phyloP scores from a whole-genome alignment of 2,888 invertebrate species.

The Dasysyrphus tricinctus region DNA sequence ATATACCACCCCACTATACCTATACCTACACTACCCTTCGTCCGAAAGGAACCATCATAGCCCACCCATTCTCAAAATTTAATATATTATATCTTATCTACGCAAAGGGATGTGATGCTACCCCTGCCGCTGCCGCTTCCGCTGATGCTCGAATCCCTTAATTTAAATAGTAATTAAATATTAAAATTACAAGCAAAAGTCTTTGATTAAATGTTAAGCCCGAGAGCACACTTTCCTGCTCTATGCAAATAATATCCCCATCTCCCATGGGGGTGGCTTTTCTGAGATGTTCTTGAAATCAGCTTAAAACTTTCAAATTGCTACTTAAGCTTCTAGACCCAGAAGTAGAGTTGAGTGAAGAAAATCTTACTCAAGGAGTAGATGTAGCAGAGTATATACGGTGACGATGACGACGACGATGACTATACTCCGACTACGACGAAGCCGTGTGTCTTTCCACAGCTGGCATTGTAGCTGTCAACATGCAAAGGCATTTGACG shows the following conservation, averaged over 20 bases:
- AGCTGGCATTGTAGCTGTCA: constrained; percentile 63
- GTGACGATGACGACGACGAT: constrained; percentile 3
- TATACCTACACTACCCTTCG: constrained; percentile 28
- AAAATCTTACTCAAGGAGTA: constrained; percentile 40
- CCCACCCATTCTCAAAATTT: constrained; percentile 21
- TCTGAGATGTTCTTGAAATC: constrained; percentile 65
- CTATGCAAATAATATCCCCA: constrained; percentile 58
- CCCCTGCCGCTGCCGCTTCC: background rate
- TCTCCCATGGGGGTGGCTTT: constrained; percentile 49
- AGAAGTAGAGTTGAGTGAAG: constrained; percentile 32
- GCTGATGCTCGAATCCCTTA: constrained; percentile 66
- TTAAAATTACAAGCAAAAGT: constrained; percentile 76
- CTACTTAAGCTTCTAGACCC: constrained; percentile 54
- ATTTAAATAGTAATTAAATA: constrained; percentile 75
- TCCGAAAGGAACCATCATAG: constrained; percentile 39
- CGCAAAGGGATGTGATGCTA: constrained; percentile 21
- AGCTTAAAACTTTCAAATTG: constrained; percentile 74
- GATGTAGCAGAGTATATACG: background rate
- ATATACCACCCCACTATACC: background rate
- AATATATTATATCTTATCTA: constrained; percentile 17
- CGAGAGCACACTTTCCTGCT: constrained; percentile 65
- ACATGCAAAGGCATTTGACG: constrained; percentile 72
- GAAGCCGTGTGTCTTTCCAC: constrained; percentile 58
- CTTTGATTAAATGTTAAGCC: constrained; percentile 75
- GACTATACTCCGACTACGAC: constrained; percentile 26